phyloP scores from a whole-genome alignment of 1,140 invertebrate species.

The Ditylenchus dipsaci region DNA sequence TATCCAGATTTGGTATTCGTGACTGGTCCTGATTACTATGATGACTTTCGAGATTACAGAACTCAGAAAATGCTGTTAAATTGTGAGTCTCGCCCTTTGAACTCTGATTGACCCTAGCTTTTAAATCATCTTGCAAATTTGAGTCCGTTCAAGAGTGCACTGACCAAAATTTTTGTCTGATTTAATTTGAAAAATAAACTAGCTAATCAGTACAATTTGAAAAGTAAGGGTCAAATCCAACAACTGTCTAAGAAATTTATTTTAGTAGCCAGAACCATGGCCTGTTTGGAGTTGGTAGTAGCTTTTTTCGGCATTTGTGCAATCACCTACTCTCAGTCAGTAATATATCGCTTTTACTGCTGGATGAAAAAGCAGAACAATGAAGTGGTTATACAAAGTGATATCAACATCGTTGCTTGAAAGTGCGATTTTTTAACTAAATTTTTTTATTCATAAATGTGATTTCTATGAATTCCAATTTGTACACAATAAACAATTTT shows the following conservation, averaged over 20 bases:
- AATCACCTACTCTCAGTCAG: background rate
- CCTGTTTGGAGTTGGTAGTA: background rate
- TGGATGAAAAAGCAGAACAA: slow-evolving; percentile 1
- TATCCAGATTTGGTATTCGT: background rate
- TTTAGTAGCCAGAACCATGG: background rate
- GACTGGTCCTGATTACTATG: background rate
- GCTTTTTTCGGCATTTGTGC: background rate
- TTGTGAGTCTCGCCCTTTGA: background rate
- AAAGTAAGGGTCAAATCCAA: background rate
- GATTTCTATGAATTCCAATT: too few species aligned
- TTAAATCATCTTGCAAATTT: too few species aligned
- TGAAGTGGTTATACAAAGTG: background rate
- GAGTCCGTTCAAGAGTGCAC: too few species aligned
- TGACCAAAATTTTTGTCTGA: too few species aligned
- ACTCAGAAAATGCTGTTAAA: background rate
- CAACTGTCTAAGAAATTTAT: background rate
- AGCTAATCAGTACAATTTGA: too few species aligned
- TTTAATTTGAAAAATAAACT: too few species aligned
- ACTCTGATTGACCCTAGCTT: too few species aligned
- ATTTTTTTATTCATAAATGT: too few species aligned
- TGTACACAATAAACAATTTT: too few species aligned
- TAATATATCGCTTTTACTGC: background rate
- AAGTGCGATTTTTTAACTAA: too few species aligned
- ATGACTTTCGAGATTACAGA: background rate
- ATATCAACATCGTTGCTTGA: too few species aligned